Percentiles rank a stretch among this genome's conserved stretches.
Evolutionary conservation across 1,140 invertebrate genomes (phyloP).

Genomic region (Anoplolepis gracilipes): DNA sequence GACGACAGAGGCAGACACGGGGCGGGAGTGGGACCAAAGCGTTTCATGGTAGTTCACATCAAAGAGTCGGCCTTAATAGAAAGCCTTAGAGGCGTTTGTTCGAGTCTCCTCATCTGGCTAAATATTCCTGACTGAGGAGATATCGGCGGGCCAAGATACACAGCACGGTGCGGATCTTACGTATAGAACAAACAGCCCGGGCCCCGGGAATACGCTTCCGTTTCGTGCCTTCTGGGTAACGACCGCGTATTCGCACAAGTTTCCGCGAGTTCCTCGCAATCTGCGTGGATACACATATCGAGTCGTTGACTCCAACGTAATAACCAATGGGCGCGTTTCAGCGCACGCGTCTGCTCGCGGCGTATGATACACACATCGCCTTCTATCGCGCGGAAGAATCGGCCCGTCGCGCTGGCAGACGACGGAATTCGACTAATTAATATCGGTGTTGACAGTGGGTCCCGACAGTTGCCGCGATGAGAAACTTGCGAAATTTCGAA

Average conservation of each 20-base stretch:
- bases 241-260: constrained; percentile 73
- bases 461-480: constrained; percentile 40
- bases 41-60: constrained; percentile 84
- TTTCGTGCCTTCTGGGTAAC: constrained; percentile 72
- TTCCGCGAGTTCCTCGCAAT: constrained; percentile 76
- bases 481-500: constrained; percentile 64
- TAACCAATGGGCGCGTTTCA: constrained; percentile 67
- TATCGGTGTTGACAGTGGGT: constrained; percentile 73
- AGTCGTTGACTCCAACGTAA: constrained; percentile 69
- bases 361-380: constrained; percentile 42
- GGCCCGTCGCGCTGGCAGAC: constrained; percentile 38
- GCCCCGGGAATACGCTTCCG: constrained; percentile 75
- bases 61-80: constrained; percentile 86
- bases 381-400: constrained; percentile 62
- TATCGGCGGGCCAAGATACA: constrained; percentile 84
- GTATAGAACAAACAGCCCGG: constrained; percentile 82
- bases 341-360: constrained; percentile 27
- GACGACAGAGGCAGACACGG: constrained; percentile 40
- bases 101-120: constrained; percentile 86
- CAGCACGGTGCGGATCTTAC: constrained; percentile 81
- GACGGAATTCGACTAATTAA: constrained; percentile 75
- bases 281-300: constrained; percentile 75
- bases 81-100: constrained; percentile 86
- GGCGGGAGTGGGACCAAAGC: constrained; percentile 78
- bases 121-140: constrained; percentile 84